phyloP scores from a whole-genome alignment of 1,140 invertebrate species.

The Drosophila littoralis region DNA sequence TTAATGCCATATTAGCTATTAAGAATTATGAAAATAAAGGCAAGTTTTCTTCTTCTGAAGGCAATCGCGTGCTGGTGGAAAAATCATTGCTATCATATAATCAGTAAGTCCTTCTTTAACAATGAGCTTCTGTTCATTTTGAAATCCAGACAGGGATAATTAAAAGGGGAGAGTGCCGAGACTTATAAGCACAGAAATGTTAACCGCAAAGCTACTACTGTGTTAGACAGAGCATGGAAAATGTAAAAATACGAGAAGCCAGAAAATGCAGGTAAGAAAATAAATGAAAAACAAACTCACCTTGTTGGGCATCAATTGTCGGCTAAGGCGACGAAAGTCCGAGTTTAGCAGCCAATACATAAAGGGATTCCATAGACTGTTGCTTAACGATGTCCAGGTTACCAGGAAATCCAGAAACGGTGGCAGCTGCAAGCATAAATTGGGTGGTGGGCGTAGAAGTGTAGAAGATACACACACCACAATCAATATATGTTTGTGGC shows the following conservation, averaged over 20 bases:
- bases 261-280: neutral
- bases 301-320: slow-evolving; percentile 90
- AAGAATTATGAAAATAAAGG: no score
- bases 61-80: no score
- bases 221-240: no score
- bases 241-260: neutral
- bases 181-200: no score
- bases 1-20: no score
- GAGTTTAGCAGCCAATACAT: slow-evolving; percentile 94
- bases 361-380: slow-evolving; percentile 95
- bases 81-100: no score
- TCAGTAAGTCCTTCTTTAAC: no score
- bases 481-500: slow-evolving; percentile 39
- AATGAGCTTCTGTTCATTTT: neutral
- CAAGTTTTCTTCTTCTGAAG: no score
- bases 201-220: no score
- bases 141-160: neutral
- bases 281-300: slow-evolving; percentile 84
- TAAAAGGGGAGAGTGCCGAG: neutral
- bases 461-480: slow-evolving; percentile 8
- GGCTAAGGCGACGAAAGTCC: slow-evolving; percentile 91
- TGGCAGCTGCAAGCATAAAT: slow-evolving; percentile 86
- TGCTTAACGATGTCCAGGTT: slow-evolving; percentile 93
- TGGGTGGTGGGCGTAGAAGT: neutral
- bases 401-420: slow-evolving; percentile 92